Evolutionary conservation across 2,888 invertebrate genomes (phyloP).

Genomic region (Harpagoxenus sublaevis): DNA sequence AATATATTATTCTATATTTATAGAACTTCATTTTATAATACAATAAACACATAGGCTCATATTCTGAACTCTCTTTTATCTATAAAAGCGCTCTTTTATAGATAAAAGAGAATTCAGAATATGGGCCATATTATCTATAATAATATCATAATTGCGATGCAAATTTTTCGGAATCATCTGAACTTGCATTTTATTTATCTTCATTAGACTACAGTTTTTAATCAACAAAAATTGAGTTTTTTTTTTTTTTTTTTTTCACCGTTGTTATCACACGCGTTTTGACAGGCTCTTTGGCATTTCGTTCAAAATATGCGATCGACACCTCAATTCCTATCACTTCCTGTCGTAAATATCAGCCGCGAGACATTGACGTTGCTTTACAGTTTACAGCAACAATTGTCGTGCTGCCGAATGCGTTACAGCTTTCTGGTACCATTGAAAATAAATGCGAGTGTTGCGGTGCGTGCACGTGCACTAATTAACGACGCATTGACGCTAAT

Average conservation of each 20-base stretch:
- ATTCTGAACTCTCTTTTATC: too few species aligned
- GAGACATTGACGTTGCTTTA: constrained; percentile 2
- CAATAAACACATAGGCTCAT: background rate
- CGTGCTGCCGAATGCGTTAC: background rate
- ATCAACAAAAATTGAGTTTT: background rate
- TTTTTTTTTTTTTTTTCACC: background rate
- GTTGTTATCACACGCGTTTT: background rate
- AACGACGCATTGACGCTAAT: constrained; percentile 4
- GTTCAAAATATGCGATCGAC: background rate
- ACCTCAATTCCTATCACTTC: background rate
- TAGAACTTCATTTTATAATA: background rate
- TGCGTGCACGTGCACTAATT: constrained; percentile 12
- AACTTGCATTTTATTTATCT: background rate
- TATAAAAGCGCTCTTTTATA: too few species aligned
- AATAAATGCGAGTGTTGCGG: constrained; percentile 18
- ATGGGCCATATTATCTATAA: background rate
- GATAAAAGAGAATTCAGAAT: too few species aligned
- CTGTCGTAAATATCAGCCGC: background rate
- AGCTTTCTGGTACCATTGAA: background rate
- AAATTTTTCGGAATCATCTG: background rate
- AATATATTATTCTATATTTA: background rate
- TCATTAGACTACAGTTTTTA: background rate
- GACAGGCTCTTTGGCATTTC: background rate
- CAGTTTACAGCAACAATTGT: constrained; percentile 14
- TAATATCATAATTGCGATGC: background rate